Evolutionary conservation across 2,113 vertebrate species (phyloP).

Genomic region (Gadus chalcogrammus): DNA sequence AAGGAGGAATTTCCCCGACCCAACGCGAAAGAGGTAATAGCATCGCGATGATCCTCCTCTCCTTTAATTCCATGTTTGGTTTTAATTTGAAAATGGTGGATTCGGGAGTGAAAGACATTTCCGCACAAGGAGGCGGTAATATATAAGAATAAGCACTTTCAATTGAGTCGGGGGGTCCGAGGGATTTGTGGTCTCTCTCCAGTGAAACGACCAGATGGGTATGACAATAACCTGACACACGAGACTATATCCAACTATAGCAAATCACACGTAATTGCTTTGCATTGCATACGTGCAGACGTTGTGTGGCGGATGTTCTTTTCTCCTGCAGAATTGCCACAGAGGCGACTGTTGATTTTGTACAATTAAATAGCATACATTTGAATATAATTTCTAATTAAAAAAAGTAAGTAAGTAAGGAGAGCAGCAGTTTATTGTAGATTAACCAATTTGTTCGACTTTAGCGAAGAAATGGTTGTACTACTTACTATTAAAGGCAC

Average conservation of each 20-base stretch:
- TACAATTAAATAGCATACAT: too few relatives aligned
- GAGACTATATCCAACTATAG: constrained; percentile 22
- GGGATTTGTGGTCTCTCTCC: constrained; percentile 18
- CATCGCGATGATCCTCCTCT: background rate
- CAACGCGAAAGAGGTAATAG: too few relatives aligned
- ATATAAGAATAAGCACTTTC: constrained; percentile 48
- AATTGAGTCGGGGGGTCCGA: constrained; percentile 38
- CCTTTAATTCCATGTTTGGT: too few relatives aligned
- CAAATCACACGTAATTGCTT: constrained; percentile 53
- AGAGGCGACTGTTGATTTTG: too few relatives aligned
- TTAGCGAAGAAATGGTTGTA: too few relatives aligned
- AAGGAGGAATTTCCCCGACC: too few relatives aligned
- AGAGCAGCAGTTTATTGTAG: too few relatives aligned
- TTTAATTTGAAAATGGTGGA: background rate
- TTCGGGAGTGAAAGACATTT: constrained; percentile 30
- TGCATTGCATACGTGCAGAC: constrained; percentile 22
- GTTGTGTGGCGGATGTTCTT: background rate
- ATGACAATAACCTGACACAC: constrained; percentile 41
- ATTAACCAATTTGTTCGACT: too few relatives aligned
- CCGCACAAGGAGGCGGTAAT: constrained; percentile 44
- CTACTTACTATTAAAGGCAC: too few relatives aligned
- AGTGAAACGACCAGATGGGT: constrained; percentile 5
- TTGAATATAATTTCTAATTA: too few relatives aligned
- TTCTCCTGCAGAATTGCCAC: too few relatives aligned
- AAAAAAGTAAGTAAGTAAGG: too few relatives aligned